A percentile compares a stretch with the other conserved stretches of the same genome.
phyloP scores from a whole-genome alignment of 2,113 vertebrate species.

The Nycticorax nycticorax region DNA sequence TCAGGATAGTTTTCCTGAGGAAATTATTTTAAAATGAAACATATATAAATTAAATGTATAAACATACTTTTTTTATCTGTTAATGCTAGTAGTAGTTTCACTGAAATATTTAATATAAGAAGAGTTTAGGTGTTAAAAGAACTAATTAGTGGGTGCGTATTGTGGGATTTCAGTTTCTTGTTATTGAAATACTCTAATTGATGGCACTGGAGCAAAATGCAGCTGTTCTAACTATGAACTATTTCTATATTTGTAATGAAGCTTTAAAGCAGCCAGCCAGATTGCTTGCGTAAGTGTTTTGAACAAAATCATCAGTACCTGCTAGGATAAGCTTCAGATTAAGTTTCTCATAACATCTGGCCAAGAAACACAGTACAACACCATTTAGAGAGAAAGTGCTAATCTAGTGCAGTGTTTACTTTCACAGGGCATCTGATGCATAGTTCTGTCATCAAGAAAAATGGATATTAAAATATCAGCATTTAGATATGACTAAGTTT shows the following conservation, averaged over 20 bases:
- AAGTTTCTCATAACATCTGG: background rate
- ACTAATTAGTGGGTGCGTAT: background rate
- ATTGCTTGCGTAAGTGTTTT: background rate
- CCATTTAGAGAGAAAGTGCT: background rate
- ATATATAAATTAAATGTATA: background rate
- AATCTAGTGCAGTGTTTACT: background rate
- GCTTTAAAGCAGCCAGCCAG: background rate
- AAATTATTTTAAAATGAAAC: background rate
- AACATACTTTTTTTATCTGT: background rate
- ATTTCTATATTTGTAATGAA: background rate
- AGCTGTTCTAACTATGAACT: background rate
- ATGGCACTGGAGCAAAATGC: background rate
- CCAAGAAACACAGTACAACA: background rate
- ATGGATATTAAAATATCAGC: background rate
- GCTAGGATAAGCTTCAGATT: background rate
- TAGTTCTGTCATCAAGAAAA: slow-evolving; percentile 2
- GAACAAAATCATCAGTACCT: slow-evolving; percentile 2
- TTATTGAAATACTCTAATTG: background rate
- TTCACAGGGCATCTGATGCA: background rate
- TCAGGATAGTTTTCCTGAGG: background rate
- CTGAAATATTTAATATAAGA: background rate
- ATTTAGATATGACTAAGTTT: background rate
- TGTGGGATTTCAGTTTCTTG: background rate
- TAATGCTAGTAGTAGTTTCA: background rate
- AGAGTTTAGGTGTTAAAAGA: background rate